A percentile compares a stretch with the other conserved stretches of the same genome.
These are phyloP conservation scores for Gobius niger DNA, from an alignment of 2,113 vertebrate genomes.

Conservation along the genomic window DNA sequence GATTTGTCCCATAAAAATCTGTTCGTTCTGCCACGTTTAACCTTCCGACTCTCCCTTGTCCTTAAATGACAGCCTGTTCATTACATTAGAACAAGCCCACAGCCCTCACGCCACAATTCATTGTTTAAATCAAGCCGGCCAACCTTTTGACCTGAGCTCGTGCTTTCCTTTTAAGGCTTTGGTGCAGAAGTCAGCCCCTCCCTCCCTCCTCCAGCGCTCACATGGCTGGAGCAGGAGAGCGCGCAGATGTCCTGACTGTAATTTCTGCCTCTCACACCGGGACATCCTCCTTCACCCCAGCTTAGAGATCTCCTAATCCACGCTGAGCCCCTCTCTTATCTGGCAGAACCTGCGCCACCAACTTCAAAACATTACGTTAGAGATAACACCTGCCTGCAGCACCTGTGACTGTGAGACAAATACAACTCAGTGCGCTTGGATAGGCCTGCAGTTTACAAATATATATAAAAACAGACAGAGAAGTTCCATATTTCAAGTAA, in stretches of 20 bases:
- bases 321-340: slow-evolving; percentile 73
- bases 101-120: not conserved
- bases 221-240: slow-evolving; percentile 55
- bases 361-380: slow-evolving; percentile 29
- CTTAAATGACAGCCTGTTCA: not conserved
- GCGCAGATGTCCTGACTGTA: slow-evolving; percentile 56
- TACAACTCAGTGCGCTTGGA: too few species aligned
- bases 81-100: slow-evolving; percentile 3
- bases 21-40: not conserved
- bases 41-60: not conserved
- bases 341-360: slow-evolving; percentile 31
- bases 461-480: too few species aligned
- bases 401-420: not conserved
- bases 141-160: slow-evolving; percentile 40
- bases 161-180: slow-evolving; percentile 57
- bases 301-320: slow-evolving; percentile 68
- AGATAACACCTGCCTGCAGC: slow-evolving; percentile 12
- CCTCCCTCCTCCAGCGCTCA: slow-evolving; percentile 32
- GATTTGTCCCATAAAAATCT: not conserved
- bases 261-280: slow-evolving; percentile 39
- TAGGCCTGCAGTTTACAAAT: too few species aligned
- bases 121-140: slow-evolving; percentile 22
- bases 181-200: slow-evolving; percentile 16
- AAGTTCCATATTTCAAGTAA: too few species aligned
- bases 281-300: slow-evolving; percentile 55